Base-by-base conservation (phyloP, 1,140 invertebrate species). In the Dinoponera quadriceps region DNA sequence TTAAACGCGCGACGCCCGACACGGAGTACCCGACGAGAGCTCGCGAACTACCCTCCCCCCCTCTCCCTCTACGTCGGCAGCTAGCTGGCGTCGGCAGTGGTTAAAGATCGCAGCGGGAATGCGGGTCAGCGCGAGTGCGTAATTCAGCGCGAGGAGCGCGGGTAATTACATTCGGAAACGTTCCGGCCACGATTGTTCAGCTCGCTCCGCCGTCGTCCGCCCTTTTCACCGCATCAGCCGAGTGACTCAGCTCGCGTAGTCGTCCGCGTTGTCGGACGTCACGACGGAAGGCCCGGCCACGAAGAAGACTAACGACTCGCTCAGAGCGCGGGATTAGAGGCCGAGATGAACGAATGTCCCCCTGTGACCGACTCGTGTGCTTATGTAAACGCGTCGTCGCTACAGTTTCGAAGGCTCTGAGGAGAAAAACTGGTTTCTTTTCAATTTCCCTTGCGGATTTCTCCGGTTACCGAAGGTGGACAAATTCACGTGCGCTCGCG, bases 261-360 rank as follows among this genome's bases (percentile, higher is more conserved):
- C 68, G 66, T 68, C 60, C 48, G 7, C 38, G 38, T 63, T 60
- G 65, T 66, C 16, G 48, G 27, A 11, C 81, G 55, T 83, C 73
- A 33, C 44, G 25, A 11, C 25, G 20, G 51, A 38, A 16, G 11
- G 38, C 38, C 7, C 38, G 7, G n/a, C 25, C 80, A 59, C 55
- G 86, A 82, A 55, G 65, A 77, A 82, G 85, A 87, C 75, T 82
- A 88, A 81, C 75, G 86, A 87, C 48, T 71, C 80, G 85, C 38
- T 87, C 57, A 66, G 11, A 74, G 38, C 48, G 48, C 72, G 55
- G 74, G 85, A 83, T 87, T 86, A 86, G 85, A 60, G 25, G 33
- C 33, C 38, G 27, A 83, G 85, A 86, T 83, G 85, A 86, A 83
- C 78, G 54, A 86, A 86, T 71, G 54, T 22, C 20, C 11, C 27